These are phyloP conservation scores for Drosophila prolongata DNA, from an alignment of 2,888 invertebrate genomes.

Conservation along the genomic window DNA sequence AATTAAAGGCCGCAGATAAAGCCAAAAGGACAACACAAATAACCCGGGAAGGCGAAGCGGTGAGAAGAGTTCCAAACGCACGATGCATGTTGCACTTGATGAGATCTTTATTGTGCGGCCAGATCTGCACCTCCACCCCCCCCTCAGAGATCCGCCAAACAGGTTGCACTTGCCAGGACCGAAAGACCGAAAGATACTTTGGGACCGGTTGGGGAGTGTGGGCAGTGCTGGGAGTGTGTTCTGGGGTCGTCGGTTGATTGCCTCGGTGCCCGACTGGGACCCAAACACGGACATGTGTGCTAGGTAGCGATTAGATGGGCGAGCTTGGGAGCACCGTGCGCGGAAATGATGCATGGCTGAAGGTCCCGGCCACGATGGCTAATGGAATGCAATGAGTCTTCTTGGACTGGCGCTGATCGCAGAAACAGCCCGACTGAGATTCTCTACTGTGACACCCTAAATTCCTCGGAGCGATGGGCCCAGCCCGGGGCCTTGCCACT, in stretches of 20 bases:
- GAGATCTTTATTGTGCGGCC: slow-evolving; percentile 72
- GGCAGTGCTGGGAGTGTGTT: slow-evolving; percentile 35
- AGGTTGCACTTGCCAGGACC: slow-evolving; percentile 4
- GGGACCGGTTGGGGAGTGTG: slow-evolving; percentile 26
- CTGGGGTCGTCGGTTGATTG: slow-evolving; percentile 34
- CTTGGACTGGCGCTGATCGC: slow-evolving; percentile 13
- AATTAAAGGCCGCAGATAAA: slow-evolving; percentile 78
- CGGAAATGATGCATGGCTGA: slow-evolving; percentile 30
- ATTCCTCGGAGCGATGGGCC: background rate
- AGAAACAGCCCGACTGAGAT: background rate
- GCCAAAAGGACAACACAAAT: slow-evolving; percentile 71
- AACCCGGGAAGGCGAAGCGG: slow-evolving; percentile 34
- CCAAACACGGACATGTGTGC: slow-evolving; percentile 20
- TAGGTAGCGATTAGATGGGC: slow-evolving; percentile 58
- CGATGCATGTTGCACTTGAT: slow-evolving; percentile 76
- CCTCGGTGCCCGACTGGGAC: slow-evolving; percentile 20
- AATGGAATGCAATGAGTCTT: slow-evolving; percentile 38
- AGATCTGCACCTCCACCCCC: slow-evolving; percentile 9
- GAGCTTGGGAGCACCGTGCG: slow-evolving; percentile 25
- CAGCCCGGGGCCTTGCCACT: background rate
- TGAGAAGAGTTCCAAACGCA: slow-evolving; percentile 44
- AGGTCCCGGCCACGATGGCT: slow-evolving; percentile 20
- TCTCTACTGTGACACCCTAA: background rate
- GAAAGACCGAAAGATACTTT: background rate
- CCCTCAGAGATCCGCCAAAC: background rate